A percentile compares a stretch with the other conserved stretches of the same genome.
These are phyloP conservation scores for Hipposideros armiger DNA, from an alignment of 2,113 vertebrate species.

Conservation along the genomic window DNA sequence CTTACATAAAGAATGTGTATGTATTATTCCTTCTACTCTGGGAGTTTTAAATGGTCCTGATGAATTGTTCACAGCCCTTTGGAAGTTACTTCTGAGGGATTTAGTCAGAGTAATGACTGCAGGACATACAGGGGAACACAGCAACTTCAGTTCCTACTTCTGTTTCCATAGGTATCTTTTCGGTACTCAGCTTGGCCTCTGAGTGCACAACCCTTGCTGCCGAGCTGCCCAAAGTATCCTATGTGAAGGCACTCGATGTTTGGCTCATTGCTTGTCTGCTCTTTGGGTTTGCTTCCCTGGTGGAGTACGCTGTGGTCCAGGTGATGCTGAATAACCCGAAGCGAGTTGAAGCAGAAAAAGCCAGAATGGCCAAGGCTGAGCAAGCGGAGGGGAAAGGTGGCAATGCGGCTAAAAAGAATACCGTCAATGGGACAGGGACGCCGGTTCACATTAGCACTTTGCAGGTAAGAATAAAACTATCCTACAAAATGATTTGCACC, in stretches of 20 bases:
- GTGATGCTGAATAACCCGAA: constrained; percentile 98
- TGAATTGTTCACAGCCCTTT: neutral
- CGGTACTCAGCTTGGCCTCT: constrained; percentile 98
- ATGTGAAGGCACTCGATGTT: constrained; percentile 98
- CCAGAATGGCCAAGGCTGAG: constrained; percentile 94
- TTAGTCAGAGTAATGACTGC: neutral
- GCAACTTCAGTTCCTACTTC: neutral
- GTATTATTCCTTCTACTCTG: neutral
- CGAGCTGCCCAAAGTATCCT: constrained; percentile 98
- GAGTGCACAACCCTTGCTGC: constrained; percentile 98
- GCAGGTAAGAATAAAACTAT: constrained; percentile 90
- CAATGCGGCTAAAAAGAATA: constrained; percentile 92
- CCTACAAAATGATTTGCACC: neutral
- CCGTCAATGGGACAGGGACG: constrained; percentile 95
- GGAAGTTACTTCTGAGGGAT: neutral
- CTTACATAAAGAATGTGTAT: neutral
- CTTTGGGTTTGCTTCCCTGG: constrained; percentile 98
- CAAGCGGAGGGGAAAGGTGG: constrained; percentile 92
- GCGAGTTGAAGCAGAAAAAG: constrained; percentile 96
- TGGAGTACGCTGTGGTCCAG: constrained; percentile 98
- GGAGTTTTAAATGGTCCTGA: neutral
- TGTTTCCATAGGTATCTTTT: constrained; percentile 94
- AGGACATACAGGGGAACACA: neutral
- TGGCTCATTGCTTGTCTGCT: constrained; percentile 99
- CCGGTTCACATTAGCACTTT: constrained; percentile 97